phyloP scores from a whole-genome alignment of 2,888 invertebrate species.

The Aspidiotus rigidus region DNA sequence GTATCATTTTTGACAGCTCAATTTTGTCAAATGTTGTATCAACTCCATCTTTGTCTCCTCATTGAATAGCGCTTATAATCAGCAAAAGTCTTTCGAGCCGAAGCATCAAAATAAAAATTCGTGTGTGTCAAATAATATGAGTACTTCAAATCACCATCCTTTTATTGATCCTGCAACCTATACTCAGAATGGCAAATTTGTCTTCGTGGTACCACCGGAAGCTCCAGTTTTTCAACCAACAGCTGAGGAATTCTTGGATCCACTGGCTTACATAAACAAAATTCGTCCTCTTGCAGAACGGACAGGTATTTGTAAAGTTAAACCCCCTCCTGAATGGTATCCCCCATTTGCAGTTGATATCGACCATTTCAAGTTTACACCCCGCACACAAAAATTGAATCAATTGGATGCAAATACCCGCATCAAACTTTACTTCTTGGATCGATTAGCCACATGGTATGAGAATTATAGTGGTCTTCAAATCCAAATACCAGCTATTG shows the following conservation, averaged over 20 bases:
- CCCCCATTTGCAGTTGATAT: constrained; percentile 97
- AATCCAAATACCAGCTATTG: constrained; percentile 86
- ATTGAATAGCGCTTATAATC: constrained; percentile 28
- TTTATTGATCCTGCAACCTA: constrained; percentile 35
- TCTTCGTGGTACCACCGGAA: constrained; percentile 66
- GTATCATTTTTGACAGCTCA: too few species aligned
- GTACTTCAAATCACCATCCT: constrained; percentile 12
- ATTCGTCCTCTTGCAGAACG: constrained; percentile 91
- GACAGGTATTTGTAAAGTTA: constrained; percentile 96
- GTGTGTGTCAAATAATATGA: not conserved
- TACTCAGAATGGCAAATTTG: constrained; percentile 36
- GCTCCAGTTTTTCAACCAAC: constrained; percentile 94
- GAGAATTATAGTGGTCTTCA: constrained; percentile 94
- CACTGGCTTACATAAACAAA: constrained; percentile 90
- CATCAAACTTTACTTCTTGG: constrained; percentile 91
- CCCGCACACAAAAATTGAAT: constrained; percentile 90
- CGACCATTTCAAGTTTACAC: constrained; percentile 88
- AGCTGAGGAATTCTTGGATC: constrained; percentile 90
- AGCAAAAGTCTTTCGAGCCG: constrained; percentile 25
- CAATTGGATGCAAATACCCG: constrained; percentile 96
- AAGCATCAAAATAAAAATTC: too few species aligned
- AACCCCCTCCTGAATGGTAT: constrained; percentile 90
- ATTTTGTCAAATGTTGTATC: too few species aligned
- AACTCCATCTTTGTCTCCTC: too few species aligned
- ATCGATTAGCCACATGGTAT: constrained; percentile 94